Evolutionary conservation across 2,797 vertebrate genomes (phyloP), one percentile per base, ranked within the genome.

Genomic region (Paramormyrops hopkinsi): DNA sequence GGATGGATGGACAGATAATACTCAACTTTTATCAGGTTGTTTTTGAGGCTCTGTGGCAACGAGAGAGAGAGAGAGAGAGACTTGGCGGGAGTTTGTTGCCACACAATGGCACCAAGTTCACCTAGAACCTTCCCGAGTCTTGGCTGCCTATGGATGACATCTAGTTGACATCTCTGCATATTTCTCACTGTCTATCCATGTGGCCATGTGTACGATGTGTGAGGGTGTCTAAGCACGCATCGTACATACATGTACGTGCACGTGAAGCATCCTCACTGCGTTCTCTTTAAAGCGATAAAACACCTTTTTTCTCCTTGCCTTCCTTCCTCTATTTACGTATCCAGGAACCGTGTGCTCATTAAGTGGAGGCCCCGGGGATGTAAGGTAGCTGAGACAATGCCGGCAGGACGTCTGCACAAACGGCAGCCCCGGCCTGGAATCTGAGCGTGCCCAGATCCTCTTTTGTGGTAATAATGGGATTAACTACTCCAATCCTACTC

Each of bases 201-300:
- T 79, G 14, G 73, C 73, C 37, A 12, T 44, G 14, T 41, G 73
- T 79, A 79, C 37, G 2, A 33, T 33, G 33, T 33, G 2, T 2
- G 2, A 33, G 33, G 33, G 33, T 33, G 33, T 33, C 33, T 33
- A 41, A 46, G 14, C 41, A 17, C 19, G 17, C 33, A 29, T 79
- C 5, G 5, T n/a, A n/a, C 29, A 48, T 69, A 1, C 62, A 17
- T 88, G 90, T 91, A 89, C 89, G 90, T 90, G 89, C 87, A 37
- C 69, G 86, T 54, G 54, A 88, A 90, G 89, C 88, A 62, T 12
- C 22, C 44, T 83, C 14, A 33, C 76, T 2, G 25, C 22, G 1
- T 89, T 84, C 41, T 48, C 14, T 85, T 85, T 84, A 59, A 85
- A 50, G 25, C n/a, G 85, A 73, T 86, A 89, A 73, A 89, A 73